These are phyloP conservation scores for Dinothrombium tinctorium DNA, from an alignment of 1,140 invertebrate genomes.

Conservation along the genomic window DNA sequence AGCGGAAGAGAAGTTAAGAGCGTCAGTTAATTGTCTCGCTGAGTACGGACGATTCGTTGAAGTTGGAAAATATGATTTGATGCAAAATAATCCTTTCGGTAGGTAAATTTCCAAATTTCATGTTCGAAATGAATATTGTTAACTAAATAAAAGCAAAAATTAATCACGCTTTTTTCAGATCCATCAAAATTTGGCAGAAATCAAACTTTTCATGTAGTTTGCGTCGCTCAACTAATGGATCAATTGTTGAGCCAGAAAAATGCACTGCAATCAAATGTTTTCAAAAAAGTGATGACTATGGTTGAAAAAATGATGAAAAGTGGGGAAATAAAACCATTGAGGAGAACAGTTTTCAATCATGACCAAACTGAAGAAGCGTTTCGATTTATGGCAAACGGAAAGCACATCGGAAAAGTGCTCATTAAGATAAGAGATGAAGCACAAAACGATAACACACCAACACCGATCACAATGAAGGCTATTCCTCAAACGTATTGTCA, in stretches of 20 bases:
- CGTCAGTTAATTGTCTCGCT: slow-evolving; percentile 66
- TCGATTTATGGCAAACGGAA: slow-evolving; percentile 76
- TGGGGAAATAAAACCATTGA: slow-evolving; percentile 61
- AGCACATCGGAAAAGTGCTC: slow-evolving; percentile 81
- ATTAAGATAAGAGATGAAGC: too few relatives aligned
- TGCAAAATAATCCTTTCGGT: slow-evolving; percentile 62
- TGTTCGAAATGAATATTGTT: slow-evolving; percentile 51
- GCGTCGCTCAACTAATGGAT: slow-evolving; percentile 51
- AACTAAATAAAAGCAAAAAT: slow-evolving; percentile 58
- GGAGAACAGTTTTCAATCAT: slow-evolving; percentile 49
- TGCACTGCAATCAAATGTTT: too few relatives aligned
- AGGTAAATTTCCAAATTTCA: slow-evolving; percentile 39
- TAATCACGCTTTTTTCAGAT: slow-evolving; percentile 86
- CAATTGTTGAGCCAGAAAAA: too few relatives aligned
- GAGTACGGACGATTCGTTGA: slow-evolving; percentile 77
- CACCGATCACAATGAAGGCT: too few relatives aligned
- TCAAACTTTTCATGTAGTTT: too few relatives aligned
- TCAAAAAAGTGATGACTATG: too few relatives aligned
- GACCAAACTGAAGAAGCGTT: slow-evolving; percentile 78
- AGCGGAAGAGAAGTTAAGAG: slow-evolving; percentile 64
- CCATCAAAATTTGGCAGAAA: too few relatives aligned
- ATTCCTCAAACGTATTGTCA: slow-evolving; percentile 66
- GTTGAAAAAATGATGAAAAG: too few relatives aligned
- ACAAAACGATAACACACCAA: too few relatives aligned
- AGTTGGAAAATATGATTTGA: slow-evolving; percentile 88